Percentiles rank a stretch among this genome's conserved stretches.
phyloP scores from a whole-genome alignment of 2,113 vertebrate genomes.

The Vireo altiloquus region DNA sequence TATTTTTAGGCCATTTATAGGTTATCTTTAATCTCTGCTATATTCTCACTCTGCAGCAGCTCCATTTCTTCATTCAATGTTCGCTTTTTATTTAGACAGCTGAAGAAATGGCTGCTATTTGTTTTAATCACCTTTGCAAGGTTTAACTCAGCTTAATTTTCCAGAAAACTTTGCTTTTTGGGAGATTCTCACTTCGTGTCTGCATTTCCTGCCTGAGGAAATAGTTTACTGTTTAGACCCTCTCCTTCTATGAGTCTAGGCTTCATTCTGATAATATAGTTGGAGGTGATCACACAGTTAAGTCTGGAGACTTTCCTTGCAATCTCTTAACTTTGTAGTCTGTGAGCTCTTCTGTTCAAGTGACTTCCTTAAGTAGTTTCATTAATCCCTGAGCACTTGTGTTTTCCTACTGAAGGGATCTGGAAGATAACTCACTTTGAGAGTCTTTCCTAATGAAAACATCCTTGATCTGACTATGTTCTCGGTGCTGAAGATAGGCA shows the following conservation, averaged over 20 bases:
- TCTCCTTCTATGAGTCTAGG: not conserved
- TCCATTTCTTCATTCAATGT: not conserved
- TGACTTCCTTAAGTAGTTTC: slow-evolving; percentile 10
- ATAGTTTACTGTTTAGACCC: not conserved
- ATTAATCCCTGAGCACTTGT: not conserved
- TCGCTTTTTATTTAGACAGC: slow-evolving; percentile 7
- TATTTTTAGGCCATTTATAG: not conserved
- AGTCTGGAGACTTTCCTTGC: not conserved
- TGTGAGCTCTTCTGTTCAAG: not conserved
- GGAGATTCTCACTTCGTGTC: not conserved
- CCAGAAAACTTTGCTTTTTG: not conserved
- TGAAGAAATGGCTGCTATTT: slow-evolving; percentile 3
- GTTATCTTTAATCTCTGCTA: not conserved
- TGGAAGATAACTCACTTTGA: not conserved
- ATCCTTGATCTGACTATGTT: not conserved
- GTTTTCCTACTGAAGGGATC: slow-evolving; percentile 2
- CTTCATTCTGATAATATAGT: not conserved
- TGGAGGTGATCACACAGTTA: not conserved
- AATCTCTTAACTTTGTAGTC: not conserved
- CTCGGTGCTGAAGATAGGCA: not conserved
- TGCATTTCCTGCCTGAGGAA: not conserved
- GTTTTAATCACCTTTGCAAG: slow-evolving; percentile 8
- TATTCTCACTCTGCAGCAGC: not conserved
- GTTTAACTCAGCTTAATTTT: slow-evolving; percentile 22
- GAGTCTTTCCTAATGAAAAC: not conserved